A percentile compares a stretch with the other conserved stretches of the same genome.
Evolutionary conservation across 2,797 vertebrate species (phyloP).

Genomic region (Atherinosoma microstoma): DNA sequence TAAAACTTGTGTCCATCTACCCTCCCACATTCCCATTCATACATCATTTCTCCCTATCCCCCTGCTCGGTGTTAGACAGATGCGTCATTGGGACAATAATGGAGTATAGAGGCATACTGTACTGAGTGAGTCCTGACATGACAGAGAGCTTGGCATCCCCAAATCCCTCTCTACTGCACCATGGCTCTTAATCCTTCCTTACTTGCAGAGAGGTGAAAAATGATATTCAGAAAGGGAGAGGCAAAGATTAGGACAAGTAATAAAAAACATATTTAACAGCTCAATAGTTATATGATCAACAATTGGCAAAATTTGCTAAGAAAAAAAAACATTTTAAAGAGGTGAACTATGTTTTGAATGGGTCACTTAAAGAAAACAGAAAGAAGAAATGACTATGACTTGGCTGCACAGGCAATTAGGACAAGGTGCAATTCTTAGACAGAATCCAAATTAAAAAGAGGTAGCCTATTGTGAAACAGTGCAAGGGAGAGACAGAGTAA

Average conservation of each 20-base stretch:
- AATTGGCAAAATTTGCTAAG: conserved; percentile 26
- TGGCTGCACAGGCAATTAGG: conserved; percentile 63
- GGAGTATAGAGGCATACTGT: conserved; percentile 67
- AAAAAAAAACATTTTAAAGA: conserved; percentile 24
- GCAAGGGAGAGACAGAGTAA: conserved; percentile 14
- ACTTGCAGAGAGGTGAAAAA: conserved; percentile 54
- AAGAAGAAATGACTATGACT: conserved; percentile 61
- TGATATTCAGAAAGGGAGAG: conserved; percentile 42
- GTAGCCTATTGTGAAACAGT: conserved; percentile 58
- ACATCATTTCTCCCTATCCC: conserved; percentile 49
- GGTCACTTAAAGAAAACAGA: conserved; percentile 41
- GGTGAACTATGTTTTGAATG: conserved; percentile 23
- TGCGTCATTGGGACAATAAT: conserved; percentile 72
- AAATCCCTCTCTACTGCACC: conserved; percentile 75
- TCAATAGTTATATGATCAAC: conserved; percentile 39
- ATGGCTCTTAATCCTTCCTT: conserved; percentile 73
- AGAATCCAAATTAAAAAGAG: conserved; percentile 62
- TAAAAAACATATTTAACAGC: conserved; percentile 25
- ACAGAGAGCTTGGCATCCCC: conserved; percentile 67
- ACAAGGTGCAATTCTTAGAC: conserved; percentile 64
- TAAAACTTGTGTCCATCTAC: conserved; percentile 42
- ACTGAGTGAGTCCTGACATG: conserved; percentile 78
- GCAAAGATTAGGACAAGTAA: conserved; percentile 16
- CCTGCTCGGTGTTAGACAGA: conserved; percentile 56
- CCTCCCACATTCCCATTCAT: conserved; percentile 20